A percentile compares a stretch with the other conserved stretches of the same genome.
Evolutionary conservation across 1,140 invertebrate genomes (phyloP).

Genomic region (Drosophila rufa): DNA sequence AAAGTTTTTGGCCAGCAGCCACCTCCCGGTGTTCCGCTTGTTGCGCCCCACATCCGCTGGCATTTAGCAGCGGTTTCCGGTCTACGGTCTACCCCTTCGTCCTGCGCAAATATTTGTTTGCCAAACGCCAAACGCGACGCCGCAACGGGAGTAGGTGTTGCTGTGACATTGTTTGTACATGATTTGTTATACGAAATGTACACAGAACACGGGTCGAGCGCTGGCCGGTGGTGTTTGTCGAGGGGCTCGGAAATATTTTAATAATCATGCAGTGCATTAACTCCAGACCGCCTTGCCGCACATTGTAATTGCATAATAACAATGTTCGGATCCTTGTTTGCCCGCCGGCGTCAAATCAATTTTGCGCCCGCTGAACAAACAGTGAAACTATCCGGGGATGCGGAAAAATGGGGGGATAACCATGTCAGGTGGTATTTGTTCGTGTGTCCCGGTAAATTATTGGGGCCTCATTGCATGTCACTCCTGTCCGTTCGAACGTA

Average conservation of each 20-base stretch:
- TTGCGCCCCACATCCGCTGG: conserved; percentile 43
- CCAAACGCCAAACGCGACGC: conserved; percentile 41
- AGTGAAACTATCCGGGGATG: conserved; percentile 6
- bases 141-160: conserved; percentile 41
- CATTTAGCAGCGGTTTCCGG: conserved; percentile 61
- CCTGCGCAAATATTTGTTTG: conserved; percentile 72
- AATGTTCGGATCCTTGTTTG: conserved; percentile 49
- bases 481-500: conserved; percentile 22
- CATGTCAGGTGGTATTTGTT: conserved; percentile 7
- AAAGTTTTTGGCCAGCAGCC: conserved; percentile 51
- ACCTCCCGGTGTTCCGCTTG: conserved; percentile 22
- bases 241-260: conserved; percentile 69
- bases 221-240: conserved; percentile 11
- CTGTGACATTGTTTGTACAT: conserved; percentile 74
- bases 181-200: conserved; percentile 76
- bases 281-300: conserved; percentile 49
- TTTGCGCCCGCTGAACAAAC: conserved; percentile 51
- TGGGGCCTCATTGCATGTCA: conserved; percentile 51
- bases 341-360: conserved; percentile 43
- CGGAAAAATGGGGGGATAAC: not conserved
- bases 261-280: conserved; percentile 79
- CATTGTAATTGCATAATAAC: conserved; percentile 78
- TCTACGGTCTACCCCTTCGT: conserved; percentile 22
- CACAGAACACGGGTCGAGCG: conserved; percentile 30
- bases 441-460: conserved; percentile 63